Base-by-base conservation (phyloP, 2,888 invertebrate species). In the Machimus rusticus region DNA sequence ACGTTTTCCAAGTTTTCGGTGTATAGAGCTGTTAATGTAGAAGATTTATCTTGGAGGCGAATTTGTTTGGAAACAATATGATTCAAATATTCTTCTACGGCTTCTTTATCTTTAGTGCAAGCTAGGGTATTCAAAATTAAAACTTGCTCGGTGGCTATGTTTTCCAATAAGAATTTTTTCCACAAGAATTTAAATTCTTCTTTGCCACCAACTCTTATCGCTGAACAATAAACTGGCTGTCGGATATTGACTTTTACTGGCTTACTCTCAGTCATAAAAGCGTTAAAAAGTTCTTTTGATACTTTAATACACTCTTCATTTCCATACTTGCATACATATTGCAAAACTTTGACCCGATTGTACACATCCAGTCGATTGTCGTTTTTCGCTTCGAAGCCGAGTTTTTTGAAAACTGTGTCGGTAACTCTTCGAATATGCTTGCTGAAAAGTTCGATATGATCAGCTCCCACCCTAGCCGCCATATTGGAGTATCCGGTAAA, bases 171-270 rank as follows among this genome's bases (percentile, higher is more conserved):
- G 57, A 95, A 97, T 88, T 94, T 94, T 0, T 93, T 89, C 94
- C 95, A 96, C 31, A 96, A 92, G 89, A 93, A 94, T 0, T 95
- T 90, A 94, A 96, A 98, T 88, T 96, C 95, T 0, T 91, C 91
- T n/a, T 91, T 90, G 0, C 92, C 93, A 0, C 96, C 96, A 43
- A 94, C 91, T n/a, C 95, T 94, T 9, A 98, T 93, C 1, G 94
- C 96, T 28, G 94, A 95, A 91, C 97, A 97, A 92, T 97, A 97
- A 0, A 97, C 96, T 84, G 95, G 94, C 34, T 94, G 92, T 85
- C 96, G 95, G 84, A 95, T 93, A 90, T 97, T 96, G 8, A 94
- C 94, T 31, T 94, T 93, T 87, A 95, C 93, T 94, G 88, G 88
- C 16, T 78, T 79, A 19, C 43, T 12, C 19, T 28, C 46, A 5